Conservation (phyloP, 1,140 invertebrate genomes). For the Wiebesia pumilae region DNA sequence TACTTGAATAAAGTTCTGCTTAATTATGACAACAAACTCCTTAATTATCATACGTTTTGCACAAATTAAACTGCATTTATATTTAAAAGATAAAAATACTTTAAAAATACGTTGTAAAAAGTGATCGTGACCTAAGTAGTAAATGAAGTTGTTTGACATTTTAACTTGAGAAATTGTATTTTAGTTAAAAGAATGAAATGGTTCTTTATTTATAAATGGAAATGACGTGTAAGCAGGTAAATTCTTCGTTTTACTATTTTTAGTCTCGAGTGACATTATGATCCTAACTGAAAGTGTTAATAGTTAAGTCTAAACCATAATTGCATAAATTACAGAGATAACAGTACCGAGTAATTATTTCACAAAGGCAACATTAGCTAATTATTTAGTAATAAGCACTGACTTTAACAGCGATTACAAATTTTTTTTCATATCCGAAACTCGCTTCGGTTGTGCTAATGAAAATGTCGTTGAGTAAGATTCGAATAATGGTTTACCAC, state of each 20-base stretch:
- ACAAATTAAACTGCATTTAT: too few relatives aligned
- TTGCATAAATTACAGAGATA: neutral
- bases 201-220: neutral
- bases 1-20: too few relatives aligned
- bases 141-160: too few relatives aligned
- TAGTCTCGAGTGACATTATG: neutral
- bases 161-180: too few relatives aligned
- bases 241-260: neutral
- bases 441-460: neutral
- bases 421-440: neutral
- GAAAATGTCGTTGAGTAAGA: constrained; percentile 13
- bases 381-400: constrained; percentile 14
- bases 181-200: neutral
- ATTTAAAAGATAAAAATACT: too few relatives aligned
- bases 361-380: neutral
- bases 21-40: too few relatives aligned
- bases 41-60: too few relatives aligned
- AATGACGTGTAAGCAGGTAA: neutral
- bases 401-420: neutral
- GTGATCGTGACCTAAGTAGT: too few relatives aligned
- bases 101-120: too few relatives aligned
- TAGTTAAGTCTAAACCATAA: neutral
- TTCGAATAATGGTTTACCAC: constrained; percentile 9
- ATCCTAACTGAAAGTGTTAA: neutral
- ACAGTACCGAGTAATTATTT: neutral